phyloP scores from a whole-genome alignment of 1,140 invertebrate genomes.

The Meteorus sp. region DNA sequence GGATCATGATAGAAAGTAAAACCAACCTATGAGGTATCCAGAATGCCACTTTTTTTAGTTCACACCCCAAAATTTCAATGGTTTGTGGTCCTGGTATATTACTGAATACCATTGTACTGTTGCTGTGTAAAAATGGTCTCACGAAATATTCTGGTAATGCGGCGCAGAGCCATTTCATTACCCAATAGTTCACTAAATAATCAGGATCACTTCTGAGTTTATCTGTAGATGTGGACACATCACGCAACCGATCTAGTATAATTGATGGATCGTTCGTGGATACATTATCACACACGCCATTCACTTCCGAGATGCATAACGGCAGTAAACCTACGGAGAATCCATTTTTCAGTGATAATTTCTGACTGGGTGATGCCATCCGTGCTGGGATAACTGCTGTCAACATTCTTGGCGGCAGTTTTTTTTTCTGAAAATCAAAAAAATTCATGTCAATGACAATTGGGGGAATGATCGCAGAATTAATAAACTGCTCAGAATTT shows the following conservation, averaged over 20 bases:
- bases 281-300: conserved; percentile 20
- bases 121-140: conserved; percentile 35
- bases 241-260: conserved; percentile 35
- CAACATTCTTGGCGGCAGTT: conserved; percentile 35
- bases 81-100: conserved; percentile 44
- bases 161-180: conserved; percentile 40
- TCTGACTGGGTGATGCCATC: conserved; percentile 32
- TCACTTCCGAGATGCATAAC: conserved; percentile 36
- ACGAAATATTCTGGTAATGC: conserved; percentile 39
- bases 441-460: no score
- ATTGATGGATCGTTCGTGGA: conserved; percentile 16
- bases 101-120: conserved; percentile 46
- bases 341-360: conserved; percentile 36
- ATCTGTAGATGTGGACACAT: conserved; percentile 35
- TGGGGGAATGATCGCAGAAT: no score
- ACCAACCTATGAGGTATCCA: conserved; percentile 45
- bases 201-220: conserved; percentile 34
- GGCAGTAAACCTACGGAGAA: conserved; percentile 44
- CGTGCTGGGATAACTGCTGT: conserved; percentile 41
- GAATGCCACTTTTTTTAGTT: conserved; percentile 41
- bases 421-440: conserved; percentile 27
- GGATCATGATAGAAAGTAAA: neutral
- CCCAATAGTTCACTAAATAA: conserved; percentile 44
- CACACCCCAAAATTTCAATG: conserved; percentile 36
- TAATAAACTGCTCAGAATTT: no score